Conservation (phyloP, 1,140 invertebrate species). For the Calosoma granatense region DNA sequence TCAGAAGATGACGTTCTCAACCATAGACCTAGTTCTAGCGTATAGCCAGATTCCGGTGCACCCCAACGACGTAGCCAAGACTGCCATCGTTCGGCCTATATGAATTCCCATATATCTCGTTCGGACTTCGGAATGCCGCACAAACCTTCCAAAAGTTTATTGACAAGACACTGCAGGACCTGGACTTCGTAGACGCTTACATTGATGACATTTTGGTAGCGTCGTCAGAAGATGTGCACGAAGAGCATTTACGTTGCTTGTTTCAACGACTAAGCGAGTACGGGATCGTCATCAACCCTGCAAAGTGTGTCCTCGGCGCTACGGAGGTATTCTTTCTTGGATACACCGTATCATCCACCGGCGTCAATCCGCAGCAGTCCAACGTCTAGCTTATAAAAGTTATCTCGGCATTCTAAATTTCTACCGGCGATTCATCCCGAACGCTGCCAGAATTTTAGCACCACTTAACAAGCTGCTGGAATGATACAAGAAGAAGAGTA, state of each 20-base stretch:
- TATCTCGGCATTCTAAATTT: conserved; percentile 24
- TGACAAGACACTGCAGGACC: conserved; percentile 31
- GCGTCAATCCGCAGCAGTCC: conserved; percentile 18
- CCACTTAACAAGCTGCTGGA: conserved; percentile 18
- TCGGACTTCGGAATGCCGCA: conserved; percentile 30
- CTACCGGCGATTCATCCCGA: conserved; percentile 20
- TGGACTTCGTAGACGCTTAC: conserved; percentile 28
- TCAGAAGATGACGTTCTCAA: conserved; percentile 33
- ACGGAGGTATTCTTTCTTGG: conserved; percentile 24
- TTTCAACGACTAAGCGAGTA: conserved; percentile 17
- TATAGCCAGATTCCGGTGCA: conserved; percentile 37
- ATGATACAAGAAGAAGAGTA: conserved; percentile 23
- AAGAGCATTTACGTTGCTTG: conserved; percentile 20
- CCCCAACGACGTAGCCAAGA: conserved; percentile 28
- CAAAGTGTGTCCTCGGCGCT: conserved; percentile 21
- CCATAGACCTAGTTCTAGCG: conserved; percentile 36
- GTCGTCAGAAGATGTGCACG: conserved; percentile 22
- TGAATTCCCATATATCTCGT: conserved; percentile 22
- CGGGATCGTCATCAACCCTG: conserved; percentile 21
- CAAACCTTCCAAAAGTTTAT: conserved; percentile 42
- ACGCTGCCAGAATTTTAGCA: conserved; percentile 19
- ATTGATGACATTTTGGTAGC: conserved; percentile 34
- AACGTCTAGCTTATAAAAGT: conserved; percentile 18
- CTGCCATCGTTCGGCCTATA: conserved; percentile 32
- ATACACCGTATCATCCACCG: conserved; percentile 21